Base-by-base conservation (phyloP, 2,797 vertebrate genomes). In the Bryconaethiops microstoma region DNA sequence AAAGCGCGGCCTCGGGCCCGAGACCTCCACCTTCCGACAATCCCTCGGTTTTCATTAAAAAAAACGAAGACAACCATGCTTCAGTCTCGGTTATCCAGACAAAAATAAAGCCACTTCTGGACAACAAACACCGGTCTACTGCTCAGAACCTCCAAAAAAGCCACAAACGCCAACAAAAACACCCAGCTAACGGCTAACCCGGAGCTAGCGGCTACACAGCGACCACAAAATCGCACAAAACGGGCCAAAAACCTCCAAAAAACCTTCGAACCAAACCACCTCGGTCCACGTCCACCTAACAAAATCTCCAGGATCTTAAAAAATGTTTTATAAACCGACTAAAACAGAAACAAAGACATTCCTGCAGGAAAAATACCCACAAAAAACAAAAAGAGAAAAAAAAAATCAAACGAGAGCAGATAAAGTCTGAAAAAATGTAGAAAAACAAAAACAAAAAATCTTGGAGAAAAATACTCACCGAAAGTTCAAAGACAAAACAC, bases 391-490 rank as follows among this genome's bases (percentile, higher is more conserved):
- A 50, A 50, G 1, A n/a, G 45, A 76, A 76, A 69, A 25, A 2
- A 91, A 92, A 93, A 81, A 79, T 40, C 80, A 50, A 54, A 9
- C 23, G 48, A 81, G 75, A 85, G 7, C 81, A 84, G 89, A 88
- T 86, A 92, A 92, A 92, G 91, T 88, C 89, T 80, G 88, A 90
- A 92, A 45, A 48, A 86, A 83, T 88, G 89, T 84, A 77, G n/a
- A 63, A 21, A 13, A 1, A 4, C 39, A 54, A 63, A 62, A 54
- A 77, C 8, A 40, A 77, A 82, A 84, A 69, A 60, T 88, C 90
- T 92, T 88, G 88, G 84, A 90, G 7, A 90, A 93, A 93, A 93
- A 90, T 94, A 95, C 94, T 95, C 93, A 95, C 94, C 94, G 89
- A 91, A 91, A 92, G 89, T 85, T 91, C 88, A 92, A 93, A 90